phyloP scores from a whole-genome alignment of 2,113 vertebrate species.

The Lepisosteus oculatus region DNA sequence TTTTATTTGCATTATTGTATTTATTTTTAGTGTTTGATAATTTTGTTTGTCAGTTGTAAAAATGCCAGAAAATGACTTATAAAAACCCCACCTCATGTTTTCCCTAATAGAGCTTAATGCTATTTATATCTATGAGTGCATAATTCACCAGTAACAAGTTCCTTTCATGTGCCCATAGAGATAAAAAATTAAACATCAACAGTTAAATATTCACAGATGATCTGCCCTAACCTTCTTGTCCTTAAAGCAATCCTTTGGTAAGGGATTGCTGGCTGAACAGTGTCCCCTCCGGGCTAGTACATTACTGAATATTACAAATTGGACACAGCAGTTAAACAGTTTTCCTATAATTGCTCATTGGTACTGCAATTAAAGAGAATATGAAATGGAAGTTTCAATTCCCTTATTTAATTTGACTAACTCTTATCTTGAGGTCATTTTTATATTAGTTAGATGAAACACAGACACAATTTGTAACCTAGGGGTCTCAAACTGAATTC shows the following conservation, averaged over 20 bases:
- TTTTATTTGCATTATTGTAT: not conserved
- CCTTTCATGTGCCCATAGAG: slow-evolving; percentile 1
- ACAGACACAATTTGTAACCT: too few relatives aligned
- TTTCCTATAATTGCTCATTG: not conserved
- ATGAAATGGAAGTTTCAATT: not conserved
- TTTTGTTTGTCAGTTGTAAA: not conserved
- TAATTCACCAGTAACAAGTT: not conserved
- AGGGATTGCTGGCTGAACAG: not conserved
- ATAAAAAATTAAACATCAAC: not conserved
- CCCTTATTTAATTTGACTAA: not conserved
- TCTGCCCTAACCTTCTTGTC: not conserved
- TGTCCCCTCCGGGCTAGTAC: not conserved
- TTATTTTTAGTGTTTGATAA: not conserved
- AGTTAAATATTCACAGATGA: slow-evolving; percentile 2
- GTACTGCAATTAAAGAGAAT: not conserved
- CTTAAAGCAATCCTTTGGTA: not conserved
- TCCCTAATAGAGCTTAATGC: not conserved
- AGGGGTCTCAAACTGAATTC: too few relatives aligned
- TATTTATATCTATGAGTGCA: not conserved
- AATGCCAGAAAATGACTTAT: not conserved
- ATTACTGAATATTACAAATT: slow-evolving; percentile 5
- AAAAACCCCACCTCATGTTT: not conserved
- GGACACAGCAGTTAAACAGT: not conserved
- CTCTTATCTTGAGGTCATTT: too few relatives aligned
- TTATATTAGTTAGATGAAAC: too few relatives aligned